Base-by-base conservation (phyloP, 2,888 invertebrate species). In the Dasypogon diadema region DNA sequence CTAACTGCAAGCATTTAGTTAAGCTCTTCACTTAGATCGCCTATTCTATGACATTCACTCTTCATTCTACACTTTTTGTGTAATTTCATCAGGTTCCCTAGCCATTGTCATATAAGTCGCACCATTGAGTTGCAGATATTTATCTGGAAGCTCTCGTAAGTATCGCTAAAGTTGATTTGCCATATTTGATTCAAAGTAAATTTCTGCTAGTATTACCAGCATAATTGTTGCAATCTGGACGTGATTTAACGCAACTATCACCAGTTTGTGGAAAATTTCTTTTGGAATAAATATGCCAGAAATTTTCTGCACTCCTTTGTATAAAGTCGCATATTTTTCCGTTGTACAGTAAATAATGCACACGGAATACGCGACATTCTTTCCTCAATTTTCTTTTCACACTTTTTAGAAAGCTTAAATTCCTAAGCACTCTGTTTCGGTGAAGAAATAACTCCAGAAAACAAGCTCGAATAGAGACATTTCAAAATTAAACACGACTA, bases 1-100 rank as follows among this genome's bases (percentile, higher is more conserved):
- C 48, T 68, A 68, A 68, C 65, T 68, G 48, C 24, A 22, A 68
- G 65, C 65, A 48, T 68, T 68, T 68, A 68, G 65, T 48, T 68
- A 68, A 68, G 65, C 65, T 68, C 65, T 68, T 68, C 48, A 68
- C 65, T 34, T 68, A 48, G 37, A 60, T 10, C 58, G 46, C 42
- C 22, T 56, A 54, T 26, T n/a, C 56, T 24, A 68, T 68, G 65
- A 68, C 65, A 68, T 48, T 48, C 65, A 26, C 26, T 48, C 46
- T 42, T 68, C 65, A 22, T 68, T 26, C 26, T 26, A 4, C 14
- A 48, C 26, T 68, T 68, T 68, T 68, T 68, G 48, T 48, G 16
- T 24, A 14, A 16, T 48, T 26, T 14, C 24, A 48, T 46, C 65
- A 48, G 48, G 65, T 68, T 68, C 65, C 60, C 48, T 48, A 14